A percentile compares a stretch with the other conserved stretches of the same genome.
Evolutionary conservation across 2,888 invertebrate genomes (phyloP).

Genomic region (Aporophyla lueneburgensis): DNA sequence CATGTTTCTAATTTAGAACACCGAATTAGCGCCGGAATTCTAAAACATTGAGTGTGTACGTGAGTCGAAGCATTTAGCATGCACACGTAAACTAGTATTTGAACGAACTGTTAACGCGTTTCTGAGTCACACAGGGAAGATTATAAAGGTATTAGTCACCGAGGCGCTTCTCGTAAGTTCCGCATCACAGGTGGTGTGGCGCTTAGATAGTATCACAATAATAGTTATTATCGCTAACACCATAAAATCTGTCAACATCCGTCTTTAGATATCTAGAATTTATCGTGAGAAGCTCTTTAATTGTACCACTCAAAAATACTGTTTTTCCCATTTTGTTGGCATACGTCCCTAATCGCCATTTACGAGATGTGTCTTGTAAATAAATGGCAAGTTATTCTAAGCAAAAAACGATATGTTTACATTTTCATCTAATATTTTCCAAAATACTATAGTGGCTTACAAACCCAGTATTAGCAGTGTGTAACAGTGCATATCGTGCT

Average conservation of each 20-base stretch:
- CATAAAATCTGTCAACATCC: not conserved
- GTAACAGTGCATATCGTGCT: not conserved
- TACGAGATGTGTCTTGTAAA: not conserved
- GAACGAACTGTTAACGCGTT: conserved; percentile 7
- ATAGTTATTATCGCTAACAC: not conserved
- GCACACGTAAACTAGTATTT: conserved; percentile 5
- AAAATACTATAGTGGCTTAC: not conserved
- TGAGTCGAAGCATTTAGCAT: conserved; percentile 26
- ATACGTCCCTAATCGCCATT: not conserved
- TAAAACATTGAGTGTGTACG: conserved; percentile 6
- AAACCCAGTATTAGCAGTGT: not conserved
- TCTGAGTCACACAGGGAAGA: conserved; percentile 34
- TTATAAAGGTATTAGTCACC: conserved; percentile 29
- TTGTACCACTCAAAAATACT: not conserved
- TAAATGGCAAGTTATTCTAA: not conserved
- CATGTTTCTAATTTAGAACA: conserved; percentile 1
- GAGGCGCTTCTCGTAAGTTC: not conserved
- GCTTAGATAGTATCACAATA: not conserved
- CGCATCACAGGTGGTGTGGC: not conserved
- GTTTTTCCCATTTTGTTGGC: not conserved
- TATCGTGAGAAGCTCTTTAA: no score
- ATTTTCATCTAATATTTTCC: not conserved
- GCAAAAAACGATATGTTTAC: not conserved
- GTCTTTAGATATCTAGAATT: not conserved
- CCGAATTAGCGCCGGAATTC: conserved; percentile 5